Evolutionary conservation across 2,113 vertebrate species (phyloP).

Genomic region (Phalacrocorax carbo): DNA sequence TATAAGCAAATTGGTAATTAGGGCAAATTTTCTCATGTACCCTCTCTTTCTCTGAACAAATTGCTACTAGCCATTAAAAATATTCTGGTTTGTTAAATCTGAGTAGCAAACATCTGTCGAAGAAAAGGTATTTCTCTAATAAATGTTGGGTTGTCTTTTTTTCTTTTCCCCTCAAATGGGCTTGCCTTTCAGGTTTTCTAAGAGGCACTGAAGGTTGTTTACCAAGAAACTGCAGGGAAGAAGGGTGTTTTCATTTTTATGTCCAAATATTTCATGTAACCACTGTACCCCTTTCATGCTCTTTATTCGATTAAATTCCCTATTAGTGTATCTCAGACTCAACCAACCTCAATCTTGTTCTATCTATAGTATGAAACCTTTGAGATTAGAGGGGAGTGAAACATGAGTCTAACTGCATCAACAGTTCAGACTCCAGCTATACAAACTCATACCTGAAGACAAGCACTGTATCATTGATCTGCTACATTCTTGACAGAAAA

Average conservation of each 20-base stretch:
- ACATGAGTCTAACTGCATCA: not conserved
- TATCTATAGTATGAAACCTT: not conserved
- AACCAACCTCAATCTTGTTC: not conserved
- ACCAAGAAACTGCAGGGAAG: not conserved
- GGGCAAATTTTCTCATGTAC: not conserved
- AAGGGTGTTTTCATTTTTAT: not conserved
- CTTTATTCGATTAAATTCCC: constrained; percentile 21
- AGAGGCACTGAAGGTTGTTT: not conserved
- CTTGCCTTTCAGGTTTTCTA: not conserved
- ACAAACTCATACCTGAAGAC: not conserved
- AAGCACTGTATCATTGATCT: not conserved
- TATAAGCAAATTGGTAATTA: not conserved
- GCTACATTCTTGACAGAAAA: not conserved
- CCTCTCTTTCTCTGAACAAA: not conserved
- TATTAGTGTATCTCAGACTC: not conserved
- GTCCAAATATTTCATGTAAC: constrained; percentile 24
- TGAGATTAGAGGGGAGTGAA: not conserved
- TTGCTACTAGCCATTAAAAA: not conserved
- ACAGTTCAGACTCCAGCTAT: not conserved
- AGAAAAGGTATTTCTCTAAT: not conserved
- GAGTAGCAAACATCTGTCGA: not conserved
- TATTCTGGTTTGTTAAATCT: constrained; percentile 47
- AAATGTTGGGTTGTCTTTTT: not conserved
- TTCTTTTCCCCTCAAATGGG: not conserved
- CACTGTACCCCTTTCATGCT: not conserved